Conservation (phyloP, 2,113 vertebrate species). For the Pipra filicauda region DNA sequence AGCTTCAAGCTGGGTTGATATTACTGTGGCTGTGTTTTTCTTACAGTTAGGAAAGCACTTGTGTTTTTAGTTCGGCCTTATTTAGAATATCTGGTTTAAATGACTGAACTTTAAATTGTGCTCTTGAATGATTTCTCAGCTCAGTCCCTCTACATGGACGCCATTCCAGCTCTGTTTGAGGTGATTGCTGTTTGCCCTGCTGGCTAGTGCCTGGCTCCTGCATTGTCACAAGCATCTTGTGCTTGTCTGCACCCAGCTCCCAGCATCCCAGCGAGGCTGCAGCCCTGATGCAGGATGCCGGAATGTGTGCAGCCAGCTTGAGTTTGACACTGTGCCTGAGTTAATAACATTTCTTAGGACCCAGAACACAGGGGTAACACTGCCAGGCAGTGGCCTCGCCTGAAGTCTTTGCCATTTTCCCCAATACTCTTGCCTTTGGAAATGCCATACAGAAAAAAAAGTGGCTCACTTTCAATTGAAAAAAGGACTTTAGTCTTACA, state of each 20-base stretch:
- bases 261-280: accelerated
- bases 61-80: not conserved
- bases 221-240: not conserved
- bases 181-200: not conserved
- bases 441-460: not conserved
- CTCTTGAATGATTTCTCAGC: not conserved
- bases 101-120: not conserved
- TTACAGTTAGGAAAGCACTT: not conserved
- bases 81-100: not conserved
- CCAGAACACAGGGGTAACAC: not conserved
- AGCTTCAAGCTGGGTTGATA: not conserved
- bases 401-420: not conserved
- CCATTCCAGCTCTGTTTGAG: not conserved
- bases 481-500: not conserved
- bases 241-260: not conserved
- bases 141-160: not conserved
- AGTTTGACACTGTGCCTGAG: not conserved
- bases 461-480: not conserved
- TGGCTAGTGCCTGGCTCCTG: not conserved
- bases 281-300: not conserved
- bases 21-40: not conserved
- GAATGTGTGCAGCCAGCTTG: not conserved
- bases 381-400: not conserved
- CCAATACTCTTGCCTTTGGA: not conserved
- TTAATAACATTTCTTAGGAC: not conserved